A percentile compares a stretch with the other conserved stretches of the same genome.
Conservation (phyloP, 2,888 invertebrate genomes). For the Drosophila prolongata region DNA sequence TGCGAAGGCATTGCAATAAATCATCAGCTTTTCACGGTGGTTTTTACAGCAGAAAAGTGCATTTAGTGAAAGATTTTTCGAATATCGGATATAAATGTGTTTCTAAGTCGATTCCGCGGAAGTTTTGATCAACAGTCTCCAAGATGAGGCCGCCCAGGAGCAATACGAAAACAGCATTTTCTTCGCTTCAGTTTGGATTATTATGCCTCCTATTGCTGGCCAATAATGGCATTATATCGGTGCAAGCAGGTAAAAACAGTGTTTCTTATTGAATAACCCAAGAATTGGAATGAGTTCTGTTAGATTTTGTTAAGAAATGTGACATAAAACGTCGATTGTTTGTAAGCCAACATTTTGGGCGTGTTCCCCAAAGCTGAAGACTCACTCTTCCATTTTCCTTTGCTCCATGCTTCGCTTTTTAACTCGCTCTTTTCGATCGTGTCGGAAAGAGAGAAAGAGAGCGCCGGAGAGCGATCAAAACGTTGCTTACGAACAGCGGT, state of each 20-base stretch:
- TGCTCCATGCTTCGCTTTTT: constrained; percentile 50
- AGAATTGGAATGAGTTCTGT: background rate
- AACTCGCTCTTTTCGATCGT: constrained; percentile 63
- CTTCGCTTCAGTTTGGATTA: constrained; percentile 43
- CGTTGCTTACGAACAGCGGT: constrained; percentile 73
- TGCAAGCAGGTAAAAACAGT: constrained; percentile 59
- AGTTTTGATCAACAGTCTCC: constrained; percentile 29
- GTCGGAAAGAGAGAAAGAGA: constrained; percentile 3
- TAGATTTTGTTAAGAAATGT: constrained; percentile 11
- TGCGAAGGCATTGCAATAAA: constrained; percentile 23
- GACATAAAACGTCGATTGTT: constrained; percentile 42
- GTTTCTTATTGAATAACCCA: background rate
- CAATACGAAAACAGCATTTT: constrained; percentile 29
- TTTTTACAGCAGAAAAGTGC: constrained; percentile 27
- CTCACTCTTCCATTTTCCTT: constrained; percentile 60
- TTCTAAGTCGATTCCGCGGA: constrained; percentile 36
- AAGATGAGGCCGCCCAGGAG: constrained; percentile 55
- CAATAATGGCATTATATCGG: constrained; percentile 67
- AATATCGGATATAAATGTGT: constrained; percentile 58
- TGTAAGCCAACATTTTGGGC: constrained; percentile 73
- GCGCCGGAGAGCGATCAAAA: constrained; percentile 37
- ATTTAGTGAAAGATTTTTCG: constrained; percentile 14
- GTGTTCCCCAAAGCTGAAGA: constrained; percentile 71
- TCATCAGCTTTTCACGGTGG: constrained; percentile 10
- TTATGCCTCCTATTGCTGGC: constrained; percentile 57